Evolutionary conservation across 2,797 vertebrate species (phyloP).

Genomic region (Scleropages formosus): DNA sequence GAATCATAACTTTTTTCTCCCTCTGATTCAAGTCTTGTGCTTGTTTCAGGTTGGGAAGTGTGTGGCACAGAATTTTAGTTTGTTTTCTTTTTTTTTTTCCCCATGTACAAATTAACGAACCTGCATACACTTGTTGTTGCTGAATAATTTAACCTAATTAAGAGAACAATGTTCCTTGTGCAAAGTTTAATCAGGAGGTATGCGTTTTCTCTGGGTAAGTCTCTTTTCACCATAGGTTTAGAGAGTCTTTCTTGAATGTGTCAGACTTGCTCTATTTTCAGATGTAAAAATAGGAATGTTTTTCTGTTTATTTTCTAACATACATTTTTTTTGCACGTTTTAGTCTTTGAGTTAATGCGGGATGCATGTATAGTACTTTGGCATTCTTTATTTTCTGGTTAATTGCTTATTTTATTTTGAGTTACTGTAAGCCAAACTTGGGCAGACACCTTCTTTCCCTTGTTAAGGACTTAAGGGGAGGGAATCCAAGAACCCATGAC

Average conservation of each 20-base stretch:
- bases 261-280: slow-evolving; percentile 5
- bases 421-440: not conserved
- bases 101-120: slow-evolving; percentile 33
- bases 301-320: not conserved
- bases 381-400: not conserved
- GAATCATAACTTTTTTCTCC: slow-evolving; percentile 53
- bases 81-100: slow-evolving; percentile 22
- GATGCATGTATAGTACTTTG: not conserved
- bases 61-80: not conserved
- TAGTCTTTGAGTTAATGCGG: not conserved
- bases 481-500: too few species aligned
- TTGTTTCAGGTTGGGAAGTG: not conserved
- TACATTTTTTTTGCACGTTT: not conserved
- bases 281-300: slow-evolving; percentile 9
- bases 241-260: slow-evolving; percentile 1
- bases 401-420: not conserved
- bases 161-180: slow-evolving; percentile 68
- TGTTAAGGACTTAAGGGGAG: not conserved
- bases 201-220: slow-evolving; percentile 71
- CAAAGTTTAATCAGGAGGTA: slow-evolving; percentile 68
- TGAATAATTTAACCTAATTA: slow-evolving; percentile 71
- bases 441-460: not conserved
- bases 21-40: not conserved
- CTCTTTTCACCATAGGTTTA: slow-evolving; percentile 27
- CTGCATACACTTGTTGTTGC: slow-evolving; percentile 59